Evolutionary conservation across 2,113 vertebrate species (phyloP).

Genomic region (Anser brachyrhynchus): DNA sequence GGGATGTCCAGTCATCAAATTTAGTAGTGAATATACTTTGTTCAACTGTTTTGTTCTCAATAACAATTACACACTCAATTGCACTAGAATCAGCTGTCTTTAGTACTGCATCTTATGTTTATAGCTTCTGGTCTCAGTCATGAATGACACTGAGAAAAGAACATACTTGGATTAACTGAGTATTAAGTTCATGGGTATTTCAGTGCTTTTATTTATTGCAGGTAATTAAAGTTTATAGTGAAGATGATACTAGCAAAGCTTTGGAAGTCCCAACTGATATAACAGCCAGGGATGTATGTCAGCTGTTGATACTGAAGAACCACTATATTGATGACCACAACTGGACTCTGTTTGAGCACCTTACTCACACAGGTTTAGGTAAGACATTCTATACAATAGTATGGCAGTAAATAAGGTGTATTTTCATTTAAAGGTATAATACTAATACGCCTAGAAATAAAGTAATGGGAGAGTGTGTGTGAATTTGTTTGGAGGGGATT

Average conservation of each 20-base stretch:
- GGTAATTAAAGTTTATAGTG: slow-evolving; percentile 96
- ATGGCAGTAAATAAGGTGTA: neutral
- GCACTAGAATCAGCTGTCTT: neutral
- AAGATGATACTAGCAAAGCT: slow-evolving; percentile 92
- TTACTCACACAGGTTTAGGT: slow-evolving; percentile 85
- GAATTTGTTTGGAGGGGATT: neutral
- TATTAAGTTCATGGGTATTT: neutral
- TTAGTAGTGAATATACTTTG: neutral
- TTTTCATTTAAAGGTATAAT: neutral
- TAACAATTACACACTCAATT: neutral
- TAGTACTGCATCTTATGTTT: neutral
- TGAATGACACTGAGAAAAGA: neutral
- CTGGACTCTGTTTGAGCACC: slow-evolving; percentile 95
- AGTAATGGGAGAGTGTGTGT: neutral
- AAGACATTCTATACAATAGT: slow-evolving; percentile 15
- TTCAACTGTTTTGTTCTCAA: neutral
- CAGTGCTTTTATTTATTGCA: slow-evolving; percentile 67
- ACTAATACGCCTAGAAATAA: neutral
- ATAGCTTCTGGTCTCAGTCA: neutral
- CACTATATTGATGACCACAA: slow-evolving; percentile 92
- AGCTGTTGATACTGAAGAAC: slow-evolving; percentile 93
- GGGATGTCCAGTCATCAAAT: neutral
- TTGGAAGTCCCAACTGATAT: slow-evolving; percentile 93
- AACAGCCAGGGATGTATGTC: slow-evolving; percentile 92
- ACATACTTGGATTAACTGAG: neutral